These are phyloP conservation scores for Platycnemis pennipes DNA, from an alignment of 2,888 invertebrate species.

Conservation along the genomic window DNA sequence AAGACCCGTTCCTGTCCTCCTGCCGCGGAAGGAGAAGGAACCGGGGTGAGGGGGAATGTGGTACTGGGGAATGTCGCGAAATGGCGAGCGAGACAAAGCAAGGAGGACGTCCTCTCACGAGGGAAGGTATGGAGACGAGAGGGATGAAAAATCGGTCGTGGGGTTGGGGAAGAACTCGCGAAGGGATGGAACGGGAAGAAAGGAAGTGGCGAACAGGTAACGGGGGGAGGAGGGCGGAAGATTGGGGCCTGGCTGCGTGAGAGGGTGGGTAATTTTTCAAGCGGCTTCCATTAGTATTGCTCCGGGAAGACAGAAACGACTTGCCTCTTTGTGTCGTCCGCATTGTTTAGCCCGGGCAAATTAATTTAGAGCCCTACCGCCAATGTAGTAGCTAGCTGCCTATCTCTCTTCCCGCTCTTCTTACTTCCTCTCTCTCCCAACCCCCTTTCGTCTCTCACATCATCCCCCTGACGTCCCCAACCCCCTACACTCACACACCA, in stretches of 20 bases:
- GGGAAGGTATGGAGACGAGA: background rate
- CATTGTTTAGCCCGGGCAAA: constrained; percentile 64
- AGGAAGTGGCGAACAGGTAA: background rate
- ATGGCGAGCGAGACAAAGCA: too few species aligned
- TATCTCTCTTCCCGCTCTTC: background rate
- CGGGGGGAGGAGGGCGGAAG: background rate
- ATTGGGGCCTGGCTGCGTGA: background rate
- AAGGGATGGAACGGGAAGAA: background rate
- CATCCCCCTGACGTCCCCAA: background rate
- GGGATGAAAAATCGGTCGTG: background rate
- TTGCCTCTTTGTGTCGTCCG: constrained; percentile 65
- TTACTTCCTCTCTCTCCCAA: background rate
- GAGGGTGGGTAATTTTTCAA: constrained; percentile 41
- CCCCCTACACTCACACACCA: background rate
- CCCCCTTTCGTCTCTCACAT: background rate
- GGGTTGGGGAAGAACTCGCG: background rate
- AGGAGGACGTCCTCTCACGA: too few species aligned
- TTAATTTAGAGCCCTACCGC: constrained; percentile 60
- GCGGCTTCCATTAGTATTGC: constrained; percentile 62
- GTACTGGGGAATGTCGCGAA: too few species aligned
- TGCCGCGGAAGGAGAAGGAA: too few species aligned
- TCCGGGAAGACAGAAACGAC: constrained; percentile 52
- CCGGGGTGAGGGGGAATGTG: too few species aligned
- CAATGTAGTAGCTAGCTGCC: background rate
- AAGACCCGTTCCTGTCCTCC: too few species aligned